Evolutionary conservation across 2,113 vertebrate genomes (phyloP).

Genomic region (Mesocricetus auratus): DNA sequence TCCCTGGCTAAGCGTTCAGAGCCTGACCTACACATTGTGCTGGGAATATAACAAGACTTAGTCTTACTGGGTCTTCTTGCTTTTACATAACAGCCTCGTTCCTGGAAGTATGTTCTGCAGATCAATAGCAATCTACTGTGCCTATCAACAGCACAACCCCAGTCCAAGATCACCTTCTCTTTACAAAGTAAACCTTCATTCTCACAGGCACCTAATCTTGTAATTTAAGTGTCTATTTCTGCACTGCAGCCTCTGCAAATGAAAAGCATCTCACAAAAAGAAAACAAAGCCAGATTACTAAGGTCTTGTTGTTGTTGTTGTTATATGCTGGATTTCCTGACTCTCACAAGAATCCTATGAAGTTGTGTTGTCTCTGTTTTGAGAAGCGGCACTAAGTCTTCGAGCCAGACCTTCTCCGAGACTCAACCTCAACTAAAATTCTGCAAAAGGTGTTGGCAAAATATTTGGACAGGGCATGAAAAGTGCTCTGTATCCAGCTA

Average conservation of each 20-base stretch:
- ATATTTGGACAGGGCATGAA: neutral
- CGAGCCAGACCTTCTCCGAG: neutral
- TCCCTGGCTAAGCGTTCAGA: slow-evolving; percentile 33
- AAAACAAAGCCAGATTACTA: slow-evolving; percentile 9
- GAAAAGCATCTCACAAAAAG: neutral
- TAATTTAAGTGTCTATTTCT: slow-evolving; percentile 4
- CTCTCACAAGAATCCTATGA: neutral
- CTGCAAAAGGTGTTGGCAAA: neutral
- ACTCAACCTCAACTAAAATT: neutral
- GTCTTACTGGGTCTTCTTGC: neutral
- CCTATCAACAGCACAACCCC: neutral
- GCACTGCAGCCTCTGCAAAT: slow-evolving; percentile 16
- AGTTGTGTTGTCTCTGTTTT: neutral
- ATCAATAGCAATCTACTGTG: slow-evolving; percentile 8
- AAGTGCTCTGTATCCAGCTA: neutral
- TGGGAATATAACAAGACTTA: neutral
- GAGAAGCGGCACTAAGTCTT: neutral
- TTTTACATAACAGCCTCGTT: neutral
- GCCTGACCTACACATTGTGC: neutral
- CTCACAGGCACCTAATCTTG: slow-evolving; percentile 28
- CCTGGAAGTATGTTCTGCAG: slow-evolving; percentile 1
- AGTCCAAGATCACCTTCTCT: neutral
- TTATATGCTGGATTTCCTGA: neutral
- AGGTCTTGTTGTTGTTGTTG: neutral
- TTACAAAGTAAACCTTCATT: slow-evolving; percentile 24